Conservation (phyloP, 2,797 vertebrate species). For the Sebastes trivittatus region DNA sequence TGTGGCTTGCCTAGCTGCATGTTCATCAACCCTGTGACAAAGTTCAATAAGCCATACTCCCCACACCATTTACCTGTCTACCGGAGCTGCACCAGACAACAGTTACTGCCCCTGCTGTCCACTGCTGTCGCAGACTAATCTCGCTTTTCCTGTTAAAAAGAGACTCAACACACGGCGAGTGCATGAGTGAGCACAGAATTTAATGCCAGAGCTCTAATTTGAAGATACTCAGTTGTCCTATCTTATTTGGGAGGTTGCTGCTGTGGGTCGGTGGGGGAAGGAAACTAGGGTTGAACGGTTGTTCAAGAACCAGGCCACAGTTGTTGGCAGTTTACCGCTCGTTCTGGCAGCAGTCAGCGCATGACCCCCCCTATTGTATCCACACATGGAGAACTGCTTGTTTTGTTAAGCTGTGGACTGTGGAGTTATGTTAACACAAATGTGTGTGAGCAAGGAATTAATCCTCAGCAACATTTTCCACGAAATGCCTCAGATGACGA, state of each 20-base stretch:
- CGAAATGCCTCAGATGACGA: neutral
- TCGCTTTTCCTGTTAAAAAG: slow-evolving; percentile 8
- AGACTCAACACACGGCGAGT: slow-evolving; percentile 16
- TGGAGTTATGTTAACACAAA: slow-evolving; percentile 18
- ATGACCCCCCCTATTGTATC: slow-evolving; percentile 4
- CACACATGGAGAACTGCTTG: slow-evolving; percentile 21
- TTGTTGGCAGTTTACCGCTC: slow-evolving; percentile 32
- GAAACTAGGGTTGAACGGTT: slow-evolving; percentile 16
- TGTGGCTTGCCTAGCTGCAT: slow-evolving; percentile 28
- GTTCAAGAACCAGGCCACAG: slow-evolving; percentile 10
- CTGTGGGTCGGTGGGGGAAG: neutral
- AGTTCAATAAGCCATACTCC: slow-evolving; percentile 47
- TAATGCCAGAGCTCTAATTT: slow-evolving; percentile 34
- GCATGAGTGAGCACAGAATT: slow-evolving; percentile 28
- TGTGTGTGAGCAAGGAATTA: neutral
- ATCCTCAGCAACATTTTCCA: slow-evolving; percentile 13
- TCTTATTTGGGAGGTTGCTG: slow-evolving; percentile 30
- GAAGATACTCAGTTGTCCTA: slow-evolving; percentile 38
- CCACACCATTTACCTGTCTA: slow-evolving; percentile 33
- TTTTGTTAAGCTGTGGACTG: slow-evolving; percentile 20
- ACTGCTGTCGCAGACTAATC: neutral
- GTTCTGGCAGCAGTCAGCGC: slow-evolving; percentile 34
- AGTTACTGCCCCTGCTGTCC: slow-evolving; percentile 4
- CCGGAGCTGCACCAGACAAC: slow-evolving; percentile 21
- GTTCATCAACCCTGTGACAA: slow-evolving; percentile 37